A percentile compares a stretch with the other conserved stretches of the same genome.
Conservation (phyloP, 2,888 invertebrate species). For the Oxyteleia sp. region DNA sequence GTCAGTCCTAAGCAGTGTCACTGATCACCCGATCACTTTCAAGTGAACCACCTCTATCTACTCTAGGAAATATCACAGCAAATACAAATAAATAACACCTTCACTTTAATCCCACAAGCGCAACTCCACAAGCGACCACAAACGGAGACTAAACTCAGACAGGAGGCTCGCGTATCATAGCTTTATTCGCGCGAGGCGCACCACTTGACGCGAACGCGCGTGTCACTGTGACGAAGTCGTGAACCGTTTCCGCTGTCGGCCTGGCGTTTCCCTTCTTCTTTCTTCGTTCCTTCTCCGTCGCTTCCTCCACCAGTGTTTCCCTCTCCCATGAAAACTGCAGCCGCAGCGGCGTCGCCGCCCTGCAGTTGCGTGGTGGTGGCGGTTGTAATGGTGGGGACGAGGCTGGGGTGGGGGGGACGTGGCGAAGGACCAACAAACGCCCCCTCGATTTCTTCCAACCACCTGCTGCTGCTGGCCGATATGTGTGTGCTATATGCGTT, state of each 20-base stretch:
- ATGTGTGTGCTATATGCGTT: slow-evolving; percentile 43
- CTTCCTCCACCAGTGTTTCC: no score
- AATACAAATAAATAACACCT: slow-evolving; percentile 1
- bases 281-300: slow-evolving; percentile 80
- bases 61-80: neutral
- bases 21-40: no score
- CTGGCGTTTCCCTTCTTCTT: slow-evolving; percentile 76
- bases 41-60: no score
- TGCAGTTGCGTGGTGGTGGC: slow-evolving; percentile 14
- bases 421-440: slow-evolving; percentile 79
- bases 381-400: slow-evolving; percentile 84
- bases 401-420: slow-evolving; percentile 68
- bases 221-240: slow-evolving; percentile 87
- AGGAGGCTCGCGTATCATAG: no score
- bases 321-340: slow-evolving; percentile 40
- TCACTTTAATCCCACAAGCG: neutral
- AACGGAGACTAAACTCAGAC: no score
- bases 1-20: no score
- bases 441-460: slow-evolving; percentile 84
- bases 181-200: no score
- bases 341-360: slow-evolving; percentile 10
- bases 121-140: slow-evolving; percentile 1
- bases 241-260: slow-evolving; percentile 86
- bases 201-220: slow-evolving; percentile 87
- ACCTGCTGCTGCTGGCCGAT: slow-evolving; percentile 85